Conservation (phyloP, 2,888 invertebrate genomes). For the Drosophila ezoana region DNA sequence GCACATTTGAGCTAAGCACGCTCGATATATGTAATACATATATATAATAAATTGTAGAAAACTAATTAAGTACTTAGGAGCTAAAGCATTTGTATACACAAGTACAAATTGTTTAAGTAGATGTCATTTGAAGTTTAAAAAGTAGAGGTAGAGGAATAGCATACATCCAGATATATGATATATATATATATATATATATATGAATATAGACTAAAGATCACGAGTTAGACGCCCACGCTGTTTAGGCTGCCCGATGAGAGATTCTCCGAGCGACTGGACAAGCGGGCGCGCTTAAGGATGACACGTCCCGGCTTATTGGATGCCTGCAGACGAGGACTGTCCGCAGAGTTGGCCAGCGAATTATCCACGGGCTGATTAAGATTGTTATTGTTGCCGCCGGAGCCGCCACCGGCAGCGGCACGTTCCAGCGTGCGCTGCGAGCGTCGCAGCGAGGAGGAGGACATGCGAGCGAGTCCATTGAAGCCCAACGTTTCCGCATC, state of each 20-base stretch:
- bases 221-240: slow-evolving; percentile 71
- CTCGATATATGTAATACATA: slow-evolving; percentile 21
- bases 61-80: slow-evolving; percentile 67
- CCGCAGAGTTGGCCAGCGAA: slow-evolving; percentile 25
- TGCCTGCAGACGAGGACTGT: slow-evolving; percentile 47
- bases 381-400: slow-evolving; percentile 68
- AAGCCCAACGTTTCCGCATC: slow-evolving; percentile 57
- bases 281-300: slow-evolving; percentile 65
- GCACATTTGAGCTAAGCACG: slow-evolving; percentile 33
- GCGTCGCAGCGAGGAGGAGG: slow-evolving; percentile 70
- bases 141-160: slow-evolving; percentile 70
- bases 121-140: slow-evolving; percentile 60
- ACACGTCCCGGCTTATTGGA: slow-evolving; percentile 59
- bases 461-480: slow-evolving; percentile 63
- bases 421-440: slow-evolving; percentile 74
- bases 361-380: slow-evolving; percentile 62
- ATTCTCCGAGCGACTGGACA: slow-evolving; percentile 75
- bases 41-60: slow-evolving; percentile 38
- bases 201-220: slow-evolving; percentile 70
- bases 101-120: slow-evolving; percentile 58
- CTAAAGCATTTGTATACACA: slow-evolving; percentile 43
- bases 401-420: slow-evolving; percentile 43
- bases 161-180: slow-evolving; percentile 42
- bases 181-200: slow-evolving; percentile 10
- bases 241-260: slow-evolving; percentile 71